Conservation (phyloP, 1,140 invertebrate species). For the Drosophila sp. region DNA sequence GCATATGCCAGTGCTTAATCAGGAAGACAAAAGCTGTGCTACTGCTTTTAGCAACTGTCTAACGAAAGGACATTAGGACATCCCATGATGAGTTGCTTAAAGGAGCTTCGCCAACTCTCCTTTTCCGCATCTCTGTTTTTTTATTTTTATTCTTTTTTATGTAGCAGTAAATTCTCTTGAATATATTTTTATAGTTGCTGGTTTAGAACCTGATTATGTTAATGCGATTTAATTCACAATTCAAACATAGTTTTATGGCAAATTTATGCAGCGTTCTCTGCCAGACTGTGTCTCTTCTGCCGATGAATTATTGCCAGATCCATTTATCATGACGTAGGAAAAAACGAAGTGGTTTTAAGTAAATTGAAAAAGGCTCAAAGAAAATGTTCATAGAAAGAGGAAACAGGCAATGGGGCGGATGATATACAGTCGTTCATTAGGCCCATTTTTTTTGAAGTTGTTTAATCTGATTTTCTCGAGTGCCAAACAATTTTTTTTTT, state of each 20-base stretch:
- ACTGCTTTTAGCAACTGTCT: conserved; percentile 21
- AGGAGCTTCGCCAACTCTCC: neutral
- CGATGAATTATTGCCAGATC: conserved; percentile 57
- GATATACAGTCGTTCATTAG: too few relatives aligned
- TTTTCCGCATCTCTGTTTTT: conserved; percentile 10
- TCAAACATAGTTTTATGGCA: conserved; percentile 62
- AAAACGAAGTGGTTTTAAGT: conserved; percentile 55
- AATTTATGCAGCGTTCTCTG: conserved; percentile 57
- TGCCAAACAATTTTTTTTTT: too few relatives aligned
- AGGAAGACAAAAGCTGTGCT: conserved; percentile 60
- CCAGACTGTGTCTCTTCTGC: conserved; percentile 7
- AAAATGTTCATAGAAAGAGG: neutral
- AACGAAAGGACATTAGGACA: neutral
- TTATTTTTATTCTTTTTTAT: neutral
- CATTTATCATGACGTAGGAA: conserved; percentile 50
- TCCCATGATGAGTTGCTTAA: conserved; percentile 40
- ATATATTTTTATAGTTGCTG: conserved; percentile 72
- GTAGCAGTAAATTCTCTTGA: conserved; percentile 57
- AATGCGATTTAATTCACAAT: conserved; percentile 65
- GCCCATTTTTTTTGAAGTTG: too few relatives aligned
- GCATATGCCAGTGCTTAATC: conserved; percentile 71
- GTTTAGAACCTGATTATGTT: conserved; percentile 63
- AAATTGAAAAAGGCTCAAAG: conserved; percentile 56
- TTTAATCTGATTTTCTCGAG: too few relatives aligned
- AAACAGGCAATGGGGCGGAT: neutral